Conservation (phyloP, 2,797 vertebrate species). For the Manis javanica region DNA sequence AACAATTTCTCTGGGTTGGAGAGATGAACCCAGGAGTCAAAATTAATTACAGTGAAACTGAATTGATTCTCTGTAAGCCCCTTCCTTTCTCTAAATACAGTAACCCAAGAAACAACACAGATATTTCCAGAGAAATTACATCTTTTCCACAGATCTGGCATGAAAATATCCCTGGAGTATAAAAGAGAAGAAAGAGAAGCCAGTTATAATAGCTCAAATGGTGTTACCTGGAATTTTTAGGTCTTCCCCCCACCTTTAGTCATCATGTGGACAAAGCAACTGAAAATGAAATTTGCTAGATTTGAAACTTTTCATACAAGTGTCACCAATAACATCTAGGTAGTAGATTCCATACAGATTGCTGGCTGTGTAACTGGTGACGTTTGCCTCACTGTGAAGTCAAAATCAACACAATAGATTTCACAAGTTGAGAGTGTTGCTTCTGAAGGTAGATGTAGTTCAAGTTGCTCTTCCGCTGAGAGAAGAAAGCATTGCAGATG, state of each 20-base stretch:
- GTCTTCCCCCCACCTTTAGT: slow-evolving; percentile 30
- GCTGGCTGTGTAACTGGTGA: not conserved
- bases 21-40: not conserved
- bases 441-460: not conserved
- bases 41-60: not conserved
- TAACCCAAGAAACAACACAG: slow-evolving; percentile 19
- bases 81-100: not conserved
- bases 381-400: not conserved
- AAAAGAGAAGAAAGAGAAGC: slow-evolving; percentile 36
- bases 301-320: slow-evolving; percentile 56
- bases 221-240: slow-evolving; percentile 29
- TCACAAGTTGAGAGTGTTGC: not conserved
- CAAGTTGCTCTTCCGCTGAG: not conserved
- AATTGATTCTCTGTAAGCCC: not conserved
- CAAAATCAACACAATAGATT: not conserved
- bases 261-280: slow-evolving; percentile 39
- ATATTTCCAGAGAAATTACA: slow-evolving; percentile 35
- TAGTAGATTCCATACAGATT: slow-evolving; percentile 52
- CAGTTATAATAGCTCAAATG: slow-evolving; percentile 55
- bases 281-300: not conserved
- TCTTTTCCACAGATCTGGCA: not conserved
- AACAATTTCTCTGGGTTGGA: no score
- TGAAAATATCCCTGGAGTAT: not conserved
- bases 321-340: slow-evolving; percentile 62
- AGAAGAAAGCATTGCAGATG: not conserved